Evolutionary conservation across 2,888 invertebrate species (phyloP).

Genomic region (Chouioia cunea): DNA sequence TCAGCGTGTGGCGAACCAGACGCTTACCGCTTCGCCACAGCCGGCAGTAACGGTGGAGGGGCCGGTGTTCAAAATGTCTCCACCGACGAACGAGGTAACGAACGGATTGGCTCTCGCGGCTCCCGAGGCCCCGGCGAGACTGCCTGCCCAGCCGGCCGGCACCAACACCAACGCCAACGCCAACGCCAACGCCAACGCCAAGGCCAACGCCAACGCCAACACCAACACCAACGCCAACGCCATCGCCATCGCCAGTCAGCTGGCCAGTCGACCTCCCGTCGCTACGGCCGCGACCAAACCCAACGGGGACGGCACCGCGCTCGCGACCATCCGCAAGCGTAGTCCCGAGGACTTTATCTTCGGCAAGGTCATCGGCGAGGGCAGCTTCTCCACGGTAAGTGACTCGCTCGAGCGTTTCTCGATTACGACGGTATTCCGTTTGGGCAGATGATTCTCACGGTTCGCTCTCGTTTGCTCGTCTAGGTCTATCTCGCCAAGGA

Average conservation of each 20-base stretch:
- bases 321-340: conserved; percentile 73
- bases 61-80: conserved; percentile 67
- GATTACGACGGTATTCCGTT: not conserved
- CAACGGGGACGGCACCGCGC: conserved; percentile 66
- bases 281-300: conserved; percentile 69
- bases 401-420: not conserved
- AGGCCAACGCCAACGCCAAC: conserved; percentile 63
- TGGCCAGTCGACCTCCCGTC: too few relatives aligned
- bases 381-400: conserved; percentile 92
- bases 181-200: not conserved
- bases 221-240: conserved; percentile 50
- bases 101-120: conserved; percentile 57
- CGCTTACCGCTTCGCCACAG: conserved; percentile 67
- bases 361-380: conserved; percentile 95
- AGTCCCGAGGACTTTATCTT: conserved; percentile 93
- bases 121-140: conserved; percentile 69
- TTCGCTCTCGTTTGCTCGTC: conserved; percentile 28
- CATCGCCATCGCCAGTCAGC: too few relatives aligned
- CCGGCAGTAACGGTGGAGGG: conserved; percentile 67
- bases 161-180: conserved; percentile 57
- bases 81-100: conserved; percentile 72
- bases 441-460: not conserved
- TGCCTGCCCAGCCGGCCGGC: conserved; percentile 68
- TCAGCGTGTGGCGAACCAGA: conserved; percentile 68
- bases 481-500: conserved; percentile 93